Base-by-base conservation (phyloP, 2,113 vertebrate genomes). In the Cryptomyrus ogoouensis region DNA sequence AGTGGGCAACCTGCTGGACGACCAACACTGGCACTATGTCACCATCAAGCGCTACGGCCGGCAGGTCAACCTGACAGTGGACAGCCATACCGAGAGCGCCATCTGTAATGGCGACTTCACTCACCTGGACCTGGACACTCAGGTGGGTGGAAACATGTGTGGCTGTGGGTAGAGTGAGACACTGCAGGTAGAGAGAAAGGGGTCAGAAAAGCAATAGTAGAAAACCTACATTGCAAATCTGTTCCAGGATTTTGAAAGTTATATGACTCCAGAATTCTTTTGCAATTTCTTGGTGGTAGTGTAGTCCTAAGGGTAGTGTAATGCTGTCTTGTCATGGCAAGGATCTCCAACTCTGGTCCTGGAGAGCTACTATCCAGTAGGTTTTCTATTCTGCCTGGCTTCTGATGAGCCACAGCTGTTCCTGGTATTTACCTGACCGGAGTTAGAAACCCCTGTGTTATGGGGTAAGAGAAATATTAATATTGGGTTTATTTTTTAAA, bases 1-100 rank as follows among this genome's bases (percentile, higher is more conserved):
- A 0, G 94, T 97, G 15, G 98, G 98, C 0, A 99, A 97, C 70
- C 96, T 99, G 86, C 95, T 99, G 70, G 98, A 99, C 12, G 98
- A 99, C 92, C 97, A 98, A 58, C 98, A 99, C 93, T 99, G 98
- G 98, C 98, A 99, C 91, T 97, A 98, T 0, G 94, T 99, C 91
- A 96, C 97, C 8, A 95, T 99, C 10, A 97, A 97, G 90, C 97
- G 98, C 58, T 95, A 94, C 0, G 97, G 98, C 5, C 96, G 94
- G 8, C 94, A 97, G 0, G 95, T 98, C 89, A 99, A 99, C 91
- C 94, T 99, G 90, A 99, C 98, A 0, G 92, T 99, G 91, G 98
- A 99, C 0, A 97, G 98, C 89, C 97, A 99, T 2, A 95, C 96
- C 2, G 96, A 97, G 52, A 96, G 93, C 6, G 96, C 96, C 87